These are phyloP conservation scores for Nettapus auritus DNA, from an alignment of 2,113 vertebrate species.

Conservation along the genomic window DNA sequence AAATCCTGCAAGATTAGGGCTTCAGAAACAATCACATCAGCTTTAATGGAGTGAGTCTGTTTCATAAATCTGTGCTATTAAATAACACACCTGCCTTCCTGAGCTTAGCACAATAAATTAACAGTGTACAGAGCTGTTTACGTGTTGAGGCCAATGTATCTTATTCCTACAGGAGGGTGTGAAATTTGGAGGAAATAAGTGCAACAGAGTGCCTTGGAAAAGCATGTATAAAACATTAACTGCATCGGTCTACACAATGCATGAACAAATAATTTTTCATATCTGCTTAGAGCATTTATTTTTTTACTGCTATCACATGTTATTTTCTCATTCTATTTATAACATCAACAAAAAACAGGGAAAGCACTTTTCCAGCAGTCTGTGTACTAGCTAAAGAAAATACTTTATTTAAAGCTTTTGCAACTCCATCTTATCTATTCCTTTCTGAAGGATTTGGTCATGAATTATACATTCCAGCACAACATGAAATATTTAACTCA, in stretches of 20 bases:
- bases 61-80: background rate
- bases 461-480: conserved; percentile 76
- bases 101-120: background rate
- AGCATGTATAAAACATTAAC: background rate
- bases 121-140: accelerated
- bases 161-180: background rate
- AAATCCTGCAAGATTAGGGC: accelerated
- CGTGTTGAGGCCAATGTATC: accelerated
- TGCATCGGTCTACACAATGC: background rate
- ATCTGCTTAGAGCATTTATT: background rate
- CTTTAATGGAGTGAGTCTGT: accelerated
- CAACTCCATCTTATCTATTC: conserved; percentile 64
- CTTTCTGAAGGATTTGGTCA: conserved; percentile 70
- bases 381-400: conserved; percentile 65
- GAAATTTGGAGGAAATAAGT: background rate
- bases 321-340: conserved; percentile 51
- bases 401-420: conserved; percentile 69
- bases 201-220: background rate
- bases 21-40: accelerated
- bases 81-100: accelerated
- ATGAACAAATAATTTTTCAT: background rate
- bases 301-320: background rate
- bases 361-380: conserved; percentile 21
- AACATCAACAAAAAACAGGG: background rate
- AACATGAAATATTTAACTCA: conserved; percentile 76